Evolutionary conservation across 2,888 invertebrate species (phyloP), one percentile per base, ranked within the genome.

Genomic region (Eristalis arbustorum): DNA sequence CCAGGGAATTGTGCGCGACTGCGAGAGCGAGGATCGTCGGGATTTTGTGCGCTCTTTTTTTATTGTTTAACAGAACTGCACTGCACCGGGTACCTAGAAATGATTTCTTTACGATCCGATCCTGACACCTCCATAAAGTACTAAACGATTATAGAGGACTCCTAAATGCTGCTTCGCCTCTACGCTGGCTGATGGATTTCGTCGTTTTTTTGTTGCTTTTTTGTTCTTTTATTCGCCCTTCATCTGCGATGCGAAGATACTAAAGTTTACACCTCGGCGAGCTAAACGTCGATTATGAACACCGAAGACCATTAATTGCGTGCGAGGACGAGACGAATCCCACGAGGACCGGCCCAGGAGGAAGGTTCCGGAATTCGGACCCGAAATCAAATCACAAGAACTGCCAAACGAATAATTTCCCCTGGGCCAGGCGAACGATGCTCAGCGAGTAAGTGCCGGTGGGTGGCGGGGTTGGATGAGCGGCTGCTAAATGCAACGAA

Each of bases 101-200:
- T 87, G 56, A 83, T 78, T 71, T 56, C 75, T 85, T 85, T 88
- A 81, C 69, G 56, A 76, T 77, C 22, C 81, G 40, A 76, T 77
- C 22, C 81, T 79, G 34, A 84, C 81, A 88, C 88, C 85, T 88
- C 88, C 68, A 88, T 88, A 88, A 88, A 88, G 40, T 88, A 85
- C 88, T 88, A 78, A 88, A 88, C 85, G 85, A 85, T 85, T 75
- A 59, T 77, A 75, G 49, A 85, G 59, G 63, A 74, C 62, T n/a
- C 8, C 57, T 62, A 69, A 81, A 80, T 72, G 37, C 81, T 56
- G 37, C 62, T 56, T 73, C 68, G 77, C 66, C 49, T 49, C 59
- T 18, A 64, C 22, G 72, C 5, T 22, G 61, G 28, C 8, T 37
- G 40, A 40, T 37, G 56, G 22, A 37, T 11, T 40, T 40, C 49